Percentiles rank a stretch among this genome's conserved stretches.
These are phyloP conservation scores for Ispidina picta DNA, from an alignment of 2,797 vertebrate species.

Conservation along the genomic window DNA sequence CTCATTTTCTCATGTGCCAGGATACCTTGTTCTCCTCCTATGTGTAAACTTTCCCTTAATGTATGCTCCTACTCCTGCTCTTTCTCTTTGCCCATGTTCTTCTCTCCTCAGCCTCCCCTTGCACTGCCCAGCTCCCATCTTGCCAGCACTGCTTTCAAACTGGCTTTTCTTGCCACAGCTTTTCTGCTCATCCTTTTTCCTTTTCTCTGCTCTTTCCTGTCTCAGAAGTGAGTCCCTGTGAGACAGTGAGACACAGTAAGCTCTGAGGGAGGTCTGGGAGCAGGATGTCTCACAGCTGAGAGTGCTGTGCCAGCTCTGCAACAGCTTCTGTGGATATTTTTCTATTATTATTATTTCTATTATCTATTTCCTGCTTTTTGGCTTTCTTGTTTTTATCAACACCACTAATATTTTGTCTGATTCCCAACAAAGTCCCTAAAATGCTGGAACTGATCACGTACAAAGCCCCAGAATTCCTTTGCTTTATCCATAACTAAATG, in stretches of 20 bases:
- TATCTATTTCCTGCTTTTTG: neutral
- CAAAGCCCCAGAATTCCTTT: neutral
- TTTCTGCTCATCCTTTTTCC: neutral
- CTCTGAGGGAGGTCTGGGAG: neutral
- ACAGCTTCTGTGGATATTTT: neutral
- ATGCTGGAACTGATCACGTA: neutral
- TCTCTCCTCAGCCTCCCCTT: neutral
- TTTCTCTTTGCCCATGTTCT: neutral
- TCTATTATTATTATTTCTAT: too few species aligned
- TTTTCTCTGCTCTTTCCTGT: neutral
- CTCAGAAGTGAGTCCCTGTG: neutral
- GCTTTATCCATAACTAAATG: neutral
- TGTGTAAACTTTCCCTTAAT: neutral
- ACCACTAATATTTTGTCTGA: neutral
- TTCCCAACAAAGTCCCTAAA: neutral
- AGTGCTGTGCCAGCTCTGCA: neutral
- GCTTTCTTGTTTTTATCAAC: neutral
- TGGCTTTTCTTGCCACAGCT: neutral
- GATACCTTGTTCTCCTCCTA: neutral
- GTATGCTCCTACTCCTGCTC: neutral
- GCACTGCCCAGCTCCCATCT: neutral
- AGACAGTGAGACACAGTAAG: neutral
- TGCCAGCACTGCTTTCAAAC: neutral
- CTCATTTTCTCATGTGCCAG: neutral
- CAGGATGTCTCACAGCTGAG: fast-evolving